Evolutionary conservation across 2,888 invertebrate genomes (phyloP), one percentile per base, ranked within the genome.

Genomic region (Tenthredo livida): DNA sequence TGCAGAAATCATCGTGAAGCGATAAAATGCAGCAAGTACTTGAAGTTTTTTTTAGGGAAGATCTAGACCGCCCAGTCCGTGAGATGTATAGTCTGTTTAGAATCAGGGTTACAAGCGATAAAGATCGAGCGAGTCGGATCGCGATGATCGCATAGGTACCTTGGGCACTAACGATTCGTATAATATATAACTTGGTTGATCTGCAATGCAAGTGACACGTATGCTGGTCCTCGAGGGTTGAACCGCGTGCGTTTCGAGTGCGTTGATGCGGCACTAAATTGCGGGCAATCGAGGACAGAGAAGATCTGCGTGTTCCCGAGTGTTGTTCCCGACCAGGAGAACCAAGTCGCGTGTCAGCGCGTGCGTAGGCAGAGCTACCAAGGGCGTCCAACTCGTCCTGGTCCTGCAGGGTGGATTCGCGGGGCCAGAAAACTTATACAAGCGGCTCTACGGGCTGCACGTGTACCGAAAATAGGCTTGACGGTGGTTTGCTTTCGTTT

Each of bases 261-360:
- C 90, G 91, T 89, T 90, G 92, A 91, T 88, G 91, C 90, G 90
- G 89, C 88, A 89, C 89, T 92, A 91, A 92, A 89, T 90, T 91
- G 91, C 87, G 91, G 91, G 89, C 91, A 91, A 92, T 92, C 88
- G 89, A 86, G 88, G 33, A 82, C 82, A 83, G 65, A 83, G 67
- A 50, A 70, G 40, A 65, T 83, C 80, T 67, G 83, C 83, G 83
- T 83, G 43, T 70, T 77, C 40, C 67, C 70, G n/a, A 29, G 83
- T 50, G 43, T 70, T 65, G 21, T 70, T 47, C 37, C 43, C 65
- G 33, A 7, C 29, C 67, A 7, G 40, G 83, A 67, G 67, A 25
- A 80, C 21, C 40, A 6, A 25, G 83, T 83, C 83, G 67, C 83
- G 83, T 83, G 83, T 29, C 83, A 37, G 29, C 83, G 83, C 83